Base-by-base conservation (phyloP, 2,797 vertebrate species). In the Heteromormyrus szaboi region DNA sequence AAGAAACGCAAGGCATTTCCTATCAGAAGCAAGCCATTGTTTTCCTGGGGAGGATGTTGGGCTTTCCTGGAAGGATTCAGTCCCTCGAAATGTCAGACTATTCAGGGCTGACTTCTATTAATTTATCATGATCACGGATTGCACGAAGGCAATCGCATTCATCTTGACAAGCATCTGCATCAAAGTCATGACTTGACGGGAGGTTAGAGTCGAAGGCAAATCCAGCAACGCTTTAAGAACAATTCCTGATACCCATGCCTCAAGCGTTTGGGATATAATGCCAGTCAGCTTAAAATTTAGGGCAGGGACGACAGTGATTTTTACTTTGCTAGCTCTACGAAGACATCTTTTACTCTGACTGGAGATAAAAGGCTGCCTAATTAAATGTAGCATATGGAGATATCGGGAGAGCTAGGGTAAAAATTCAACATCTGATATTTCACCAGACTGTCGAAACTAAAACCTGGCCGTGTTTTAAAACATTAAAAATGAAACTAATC, bases 1-100 rank as follows among this genome's bases (percentile, higher is more conserved):
- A 91, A 92, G 94, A 95, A 95, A 96, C 94, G 95, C 95, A 94
- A 93, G 96, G 96, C 93, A 96, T 96, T 96, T 97, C 96, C 96
- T 95, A 91, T 72, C 59, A 76, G 90, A 90, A 91, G 53, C 76
- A 89, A 93, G 90, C 93, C 91, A 96, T 96, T 97, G 96, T 96
- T 95, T 95, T 93, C 85, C 90, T 94, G 46, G 92, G 93, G 93
- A 89, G 90, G 91, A 87, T 90, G 87, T 93, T 89, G 92, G 91
- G 92, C 90, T 92, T 93, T 90, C 91, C 90, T 87, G 90, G 86
- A 89, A 83, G 85, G 54, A 90, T 89, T 92, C 88, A 88, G 84
- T 91, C 89, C 56, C 9, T 89, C 88, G 59, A 95, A 94, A 94
- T 93, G 94, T 93, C 93, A 94, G 90, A 88, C 68, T 89, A 91